Conservation (phyloP, 2,888 invertebrate genomes). For the Seladonia tumulorum region DNA sequence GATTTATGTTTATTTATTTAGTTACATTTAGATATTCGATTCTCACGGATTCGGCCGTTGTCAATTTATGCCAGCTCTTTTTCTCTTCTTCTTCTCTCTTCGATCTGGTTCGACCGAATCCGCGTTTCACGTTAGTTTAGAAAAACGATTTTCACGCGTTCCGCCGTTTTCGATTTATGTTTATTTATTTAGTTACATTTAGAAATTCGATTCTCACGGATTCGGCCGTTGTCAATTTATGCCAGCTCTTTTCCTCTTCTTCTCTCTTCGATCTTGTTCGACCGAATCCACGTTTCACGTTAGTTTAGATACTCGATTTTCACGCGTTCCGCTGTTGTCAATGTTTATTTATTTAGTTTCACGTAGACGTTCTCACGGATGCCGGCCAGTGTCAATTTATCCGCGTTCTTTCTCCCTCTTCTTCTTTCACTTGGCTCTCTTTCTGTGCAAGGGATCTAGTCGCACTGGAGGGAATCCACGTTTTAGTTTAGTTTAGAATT, state of each 20-base stretch:
- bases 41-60: slow-evolving; percentile 29
- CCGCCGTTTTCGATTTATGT: slow-evolving; percentile 39
- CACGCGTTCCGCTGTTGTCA: slow-evolving; percentile 27
- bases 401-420: not conserved
- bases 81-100: not conserved
- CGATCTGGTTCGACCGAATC: not conserved
- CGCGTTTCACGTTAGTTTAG: not conserved
- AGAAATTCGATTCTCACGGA: slow-evolving; percentile 43
- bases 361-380: slow-evolving; percentile 30
- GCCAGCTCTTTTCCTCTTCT: not conserved
- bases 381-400: too few relatives aligned
- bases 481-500: slow-evolving; percentile 61
- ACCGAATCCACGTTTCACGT: too few relatives aligned
- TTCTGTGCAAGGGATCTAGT: slow-evolving; percentile 24
- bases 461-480: slow-evolving; percentile 40
- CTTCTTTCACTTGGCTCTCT: not conserved
- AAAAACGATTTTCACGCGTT: not conserved
- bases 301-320: too few relatives aligned
- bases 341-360: not conserved
- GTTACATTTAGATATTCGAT: slow-evolving; percentile 28
- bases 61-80: slow-evolving; percentile 30
- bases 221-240: slow-evolving; percentile 40
- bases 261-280: not conserved
- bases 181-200: not conserved
- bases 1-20: slow-evolving; percentile 13